Evolutionary conservation across 2,113 vertebrate species (phyloP).

Genomic region (Triplophysa dalaica): DNA sequence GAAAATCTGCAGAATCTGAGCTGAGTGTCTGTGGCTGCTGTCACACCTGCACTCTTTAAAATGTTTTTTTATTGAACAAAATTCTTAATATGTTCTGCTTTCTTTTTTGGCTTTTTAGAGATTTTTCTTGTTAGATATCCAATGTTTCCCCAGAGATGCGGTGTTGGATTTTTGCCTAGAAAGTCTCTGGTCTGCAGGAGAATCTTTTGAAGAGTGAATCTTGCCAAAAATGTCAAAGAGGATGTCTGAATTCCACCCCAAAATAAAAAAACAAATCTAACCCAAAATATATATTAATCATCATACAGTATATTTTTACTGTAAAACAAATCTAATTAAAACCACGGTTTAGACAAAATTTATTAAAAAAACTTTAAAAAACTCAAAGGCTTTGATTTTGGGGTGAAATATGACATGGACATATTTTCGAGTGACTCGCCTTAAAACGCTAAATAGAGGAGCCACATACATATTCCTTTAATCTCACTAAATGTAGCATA

Average conservation of each 20-base stretch:
- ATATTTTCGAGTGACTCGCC: not conserved
- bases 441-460: not conserved
- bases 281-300: too few species aligned
- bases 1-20: not conserved
- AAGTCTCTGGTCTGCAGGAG: not conserved
- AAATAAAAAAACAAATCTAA: not conserved
- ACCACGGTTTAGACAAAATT: not conserved
- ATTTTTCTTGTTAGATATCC: not conserved
- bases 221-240: not conserved
- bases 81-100: constrained; percentile 4
- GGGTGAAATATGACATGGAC: constrained; percentile 12
- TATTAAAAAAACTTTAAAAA: not conserved
- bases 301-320: not conserved
- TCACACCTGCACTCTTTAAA: constrained; percentile 37
- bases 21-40: constrained; percentile 15
- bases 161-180: constrained; percentile 25
- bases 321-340: not conserved
- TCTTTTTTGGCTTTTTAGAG: not conserved
- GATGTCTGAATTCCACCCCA: not conserved
- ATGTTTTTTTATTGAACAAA: not conserved
- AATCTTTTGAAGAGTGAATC: not conserved
- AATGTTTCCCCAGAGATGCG: not conserved
- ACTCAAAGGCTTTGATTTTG: not conserved
- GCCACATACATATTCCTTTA: not conserved
- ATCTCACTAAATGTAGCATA: constrained; percentile 24